These are phyloP conservation scores for Neoaliturus tenellus DNA, from an alignment of 2,888 invertebrate species.

Conservation along the genomic window DNA sequence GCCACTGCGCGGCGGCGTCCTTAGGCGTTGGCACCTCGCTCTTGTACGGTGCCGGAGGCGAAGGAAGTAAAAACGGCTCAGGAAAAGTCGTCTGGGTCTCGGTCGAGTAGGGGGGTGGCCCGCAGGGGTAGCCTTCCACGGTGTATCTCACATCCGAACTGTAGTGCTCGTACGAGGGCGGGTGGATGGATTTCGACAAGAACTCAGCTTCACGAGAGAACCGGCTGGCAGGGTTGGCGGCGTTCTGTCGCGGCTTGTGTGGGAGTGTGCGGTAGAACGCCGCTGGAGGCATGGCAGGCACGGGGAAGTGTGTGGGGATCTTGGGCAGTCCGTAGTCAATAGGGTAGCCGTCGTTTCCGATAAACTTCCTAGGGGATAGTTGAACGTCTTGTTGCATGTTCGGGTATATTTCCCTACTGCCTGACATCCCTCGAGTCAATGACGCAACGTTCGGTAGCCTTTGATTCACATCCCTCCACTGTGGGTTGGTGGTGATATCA, in stretches of 20 bases:
- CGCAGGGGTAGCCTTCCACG: conserved; percentile 86
- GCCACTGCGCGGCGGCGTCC: conserved; percentile 64
- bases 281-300: conserved; percentile 62
- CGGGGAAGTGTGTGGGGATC: conserved; percentile 72
- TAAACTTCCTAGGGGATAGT: conserved; percentile 81
- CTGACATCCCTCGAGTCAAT: conserved; percentile 68
- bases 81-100: conserved; percentile 50
- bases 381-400: conserved; percentile 81
- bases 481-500: conserved; percentile 64
- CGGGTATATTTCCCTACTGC: conserved; percentile 74
- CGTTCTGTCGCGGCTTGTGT: conserved; percentile 77
- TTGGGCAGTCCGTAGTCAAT: conserved; percentile 86
- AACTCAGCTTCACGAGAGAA: conserved; percentile 82
- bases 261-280: conserved; percentile 83
- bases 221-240: conserved; percentile 70
- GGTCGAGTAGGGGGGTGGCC: conserved; percentile 69
- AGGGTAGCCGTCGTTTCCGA: conserved; percentile 88
- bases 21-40: conserved; percentile 52
- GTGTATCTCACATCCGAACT: conserved; percentile 82
- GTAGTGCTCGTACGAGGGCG: conserved; percentile 72
- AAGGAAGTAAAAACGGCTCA: conserved; percentile 61
- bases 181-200: conserved; percentile 74
- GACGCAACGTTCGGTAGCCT: conserved; percentile 66
- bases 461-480: conserved; percentile 66
- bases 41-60: conserved; percentile 64